Evolutionary conservation across 2,888 invertebrate species (phyloP).

Genomic region (Lasioglossum morio): DNA sequence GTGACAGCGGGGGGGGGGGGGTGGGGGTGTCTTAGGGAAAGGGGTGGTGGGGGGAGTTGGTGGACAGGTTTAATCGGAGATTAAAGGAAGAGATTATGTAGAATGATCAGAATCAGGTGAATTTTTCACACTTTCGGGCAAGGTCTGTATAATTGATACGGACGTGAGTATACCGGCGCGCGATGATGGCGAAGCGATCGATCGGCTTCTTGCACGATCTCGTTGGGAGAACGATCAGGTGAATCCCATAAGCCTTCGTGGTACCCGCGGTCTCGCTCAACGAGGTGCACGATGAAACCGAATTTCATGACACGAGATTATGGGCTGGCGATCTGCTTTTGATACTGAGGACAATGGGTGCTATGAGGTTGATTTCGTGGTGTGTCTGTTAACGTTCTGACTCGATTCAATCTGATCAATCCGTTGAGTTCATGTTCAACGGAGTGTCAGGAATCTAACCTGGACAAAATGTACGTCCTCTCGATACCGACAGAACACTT

Average conservation of each 20-base stretch:
- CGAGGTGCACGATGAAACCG: conserved; percentile 1
- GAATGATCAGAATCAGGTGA: conserved; percentile 13
- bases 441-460: background rate
- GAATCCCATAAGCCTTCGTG: conserved; percentile 6
- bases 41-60: background rate
- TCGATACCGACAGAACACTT: conserved; percentile 22
- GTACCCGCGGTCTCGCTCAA: conserved; percentile 15
- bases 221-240: conserved; percentile 4
- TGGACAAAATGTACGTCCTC: background rate
- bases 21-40: background rate
- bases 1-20: background rate
- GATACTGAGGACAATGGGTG: conserved; percentile 30
- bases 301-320: conserved; percentile 16
- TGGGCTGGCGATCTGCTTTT: conserved; percentile 24
- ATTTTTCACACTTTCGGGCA: background rate
- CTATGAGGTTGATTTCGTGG: conserved; percentile 13
- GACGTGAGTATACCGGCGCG: conserved; percentile 12
- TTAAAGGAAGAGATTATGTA: conserved; percentile 16
- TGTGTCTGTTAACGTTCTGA: background rate
- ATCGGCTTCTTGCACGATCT: conserved; percentile 16
- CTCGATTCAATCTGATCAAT: background rate
- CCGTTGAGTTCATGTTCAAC: conserved; percentile 8
- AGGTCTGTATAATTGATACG: background rate
- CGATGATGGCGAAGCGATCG: conserved; percentile 16
- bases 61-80: background rate